phyloP scores from a whole-genome alignment of 92 coral and sea anemone species.

The Paramuricea clavata region DNA sequence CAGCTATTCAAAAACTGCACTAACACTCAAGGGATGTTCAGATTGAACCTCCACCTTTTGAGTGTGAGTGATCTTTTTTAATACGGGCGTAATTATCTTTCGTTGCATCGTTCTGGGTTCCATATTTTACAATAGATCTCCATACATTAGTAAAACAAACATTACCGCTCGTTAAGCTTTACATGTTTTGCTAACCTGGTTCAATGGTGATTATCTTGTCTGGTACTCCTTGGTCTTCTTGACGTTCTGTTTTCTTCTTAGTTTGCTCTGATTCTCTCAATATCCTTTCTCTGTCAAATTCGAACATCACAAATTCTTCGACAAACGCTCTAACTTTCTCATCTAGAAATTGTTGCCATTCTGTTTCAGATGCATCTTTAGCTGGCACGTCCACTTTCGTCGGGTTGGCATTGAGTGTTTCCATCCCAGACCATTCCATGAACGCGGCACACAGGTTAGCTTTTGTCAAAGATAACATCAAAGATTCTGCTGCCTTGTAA shows the following conservation, averaged over 20 bases:
- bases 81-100: too few relatives aligned
- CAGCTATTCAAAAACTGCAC: too few relatives aligned
- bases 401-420: slow-evolving; percentile 8
- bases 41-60: too few relatives aligned
- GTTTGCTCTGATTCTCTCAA: too few relatives aligned
- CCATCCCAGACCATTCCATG: slow-evolving; percentile 62
- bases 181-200: too few relatives aligned
- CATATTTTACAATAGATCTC: too few relatives aligned
- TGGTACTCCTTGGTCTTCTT: not conserved
- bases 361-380: not conserved
- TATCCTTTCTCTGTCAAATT: not conserved
- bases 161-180: too few relatives aligned
- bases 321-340: not conserved
- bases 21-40: too few relatives aligned
- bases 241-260: not conserved
- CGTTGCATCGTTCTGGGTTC: too few relatives aligned
- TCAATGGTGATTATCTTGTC: not conserved
- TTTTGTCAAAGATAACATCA: slow-evolving; percentile 76
- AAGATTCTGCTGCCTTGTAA: slow-evolving; percentile 59
- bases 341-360: not conserved
- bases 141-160: too few relatives aligned
- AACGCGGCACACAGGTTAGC: slow-evolving; percentile 78
- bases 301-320: not conserved
- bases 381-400: not conserved
- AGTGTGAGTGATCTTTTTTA: not conserved